Percentiles rank a stretch among this genome's conserved stretches.
phyloP scores from a whole-genome alignment of 1,140 invertebrate genomes.

The Prorops nasuta region DNA sequence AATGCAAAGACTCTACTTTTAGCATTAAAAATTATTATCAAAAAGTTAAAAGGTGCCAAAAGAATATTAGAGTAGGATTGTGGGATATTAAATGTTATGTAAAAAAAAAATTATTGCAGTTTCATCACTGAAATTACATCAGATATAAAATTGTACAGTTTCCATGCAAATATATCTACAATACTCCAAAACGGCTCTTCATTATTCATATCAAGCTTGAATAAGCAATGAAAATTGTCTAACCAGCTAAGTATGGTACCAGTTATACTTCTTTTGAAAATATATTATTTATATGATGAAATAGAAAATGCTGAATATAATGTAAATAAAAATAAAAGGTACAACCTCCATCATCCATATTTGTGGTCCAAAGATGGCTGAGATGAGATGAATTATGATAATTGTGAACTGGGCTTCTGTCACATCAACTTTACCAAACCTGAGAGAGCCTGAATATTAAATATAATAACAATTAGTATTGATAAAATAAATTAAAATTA shows the following conservation, averaged over 20 bases:
- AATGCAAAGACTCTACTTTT: no score
- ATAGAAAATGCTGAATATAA: not conserved
- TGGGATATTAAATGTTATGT: no score
- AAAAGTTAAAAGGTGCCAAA: no score
- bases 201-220: no score
- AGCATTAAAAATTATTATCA: no score
- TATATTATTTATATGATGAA: constrained; percentile 1
- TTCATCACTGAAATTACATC: no score
- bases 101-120: no score
- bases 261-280: not conserved
- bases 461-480: not conserved
- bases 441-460: constrained; percentile 67
- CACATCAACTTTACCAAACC: constrained; percentile 95
- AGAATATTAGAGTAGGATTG: no score
- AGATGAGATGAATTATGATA: constrained; percentile 84
- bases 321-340: constrained; percentile 31
- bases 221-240: no score
- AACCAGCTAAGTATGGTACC: not conserved
- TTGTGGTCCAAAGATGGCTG: constrained; percentile 80
- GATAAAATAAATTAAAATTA: not conserved
- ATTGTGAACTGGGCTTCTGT: constrained; percentile 97
- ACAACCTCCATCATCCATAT: constrained; percentile 84
- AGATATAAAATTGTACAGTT: no score
- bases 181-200: no score
- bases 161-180: no score